Base-by-base conservation (phyloP, 2,888 invertebrate species). In the Himalopsyche japonica region DNA sequence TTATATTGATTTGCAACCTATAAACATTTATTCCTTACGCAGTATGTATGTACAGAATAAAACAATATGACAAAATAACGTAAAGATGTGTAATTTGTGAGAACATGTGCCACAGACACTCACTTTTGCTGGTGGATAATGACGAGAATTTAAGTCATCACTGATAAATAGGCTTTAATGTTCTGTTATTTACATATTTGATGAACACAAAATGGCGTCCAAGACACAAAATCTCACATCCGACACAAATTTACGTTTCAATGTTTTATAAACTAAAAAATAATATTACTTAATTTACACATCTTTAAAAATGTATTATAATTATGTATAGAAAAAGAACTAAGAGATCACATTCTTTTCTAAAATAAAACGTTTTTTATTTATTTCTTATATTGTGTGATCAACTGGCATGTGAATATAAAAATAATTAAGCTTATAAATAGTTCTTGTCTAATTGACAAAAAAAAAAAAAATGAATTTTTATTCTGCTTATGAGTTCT, bases 21-120 rank as follows among this genome's bases (percentile, higher is more conserved):
- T 82, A 30, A 82, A 82, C 82, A 82, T 76, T 82, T 82, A 82
- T 48, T 64, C 77, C 57, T 79, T 79, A 77, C 27, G 49, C 57
- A 79, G 79, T 79, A 82, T 79, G 48, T 82, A 82, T 82, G 57
- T 82, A 82, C 77, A 78, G 32, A 57, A 82, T 64, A 78, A 43
- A 43, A 27, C 43, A 76, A 76, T 37, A 76, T 8, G 24, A 57
- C 8, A 57, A 20, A 24, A 57, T 24, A 8, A 24, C 10, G 20
- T 10, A 24, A 27, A 82, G 34, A 43, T 82, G 79, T 79, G 82
- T 37, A 64, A 34, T 64, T 10, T 6, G 57, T 10, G 57, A 6
- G 57, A 57, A 10, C 7, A 3, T 20, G 20, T 20, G 57, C 7
- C 57, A 7, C 24, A 1, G 24, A 20, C 57, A 57, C 57, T 10